Evolutionary conservation across 2,888 invertebrate species (phyloP), one percentile per base, ranked within the genome.

Genomic region (Calephelis perditalis): DNA sequence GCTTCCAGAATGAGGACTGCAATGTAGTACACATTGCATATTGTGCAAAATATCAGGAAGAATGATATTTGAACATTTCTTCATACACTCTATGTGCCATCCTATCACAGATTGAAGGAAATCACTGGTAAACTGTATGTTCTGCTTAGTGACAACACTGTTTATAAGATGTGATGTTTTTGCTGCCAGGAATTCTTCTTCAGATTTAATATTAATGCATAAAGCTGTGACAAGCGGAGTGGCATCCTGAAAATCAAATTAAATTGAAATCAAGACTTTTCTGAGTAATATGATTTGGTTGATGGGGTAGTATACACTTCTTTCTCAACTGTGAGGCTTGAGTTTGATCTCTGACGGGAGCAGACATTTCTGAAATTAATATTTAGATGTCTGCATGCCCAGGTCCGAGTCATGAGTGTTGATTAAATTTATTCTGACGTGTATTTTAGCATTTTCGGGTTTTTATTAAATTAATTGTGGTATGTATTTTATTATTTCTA

Each of bases 91-190:
- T 52, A 89, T 72, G 60, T 89, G 84, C 91, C 91, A 92, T 7
- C 75, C 73, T 12, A 91, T 70, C 0, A 84, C 79, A 73, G 79
- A 82, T 57, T 69, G 72, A 5, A 91, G 68, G 47, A 76, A 77
- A 49, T 81, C 79, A 45, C 68, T 61, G 11, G 75, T 74, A 67
- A 91, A 78, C 63, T 80, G 77, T 35, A 93, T 73, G 70, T 90
- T 91, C 73, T 93, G 93, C 72, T 88, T 89, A 10, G 84, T 89
- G 47, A 93, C 66, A 15, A 94, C 78, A 67, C 88, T 92, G 62
- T 84, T 86, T 40, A 94, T 80, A 61, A 94, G 78, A 71, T 91
- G 91, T 67, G 93, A 92, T 63, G 91, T 86, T 82, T 93, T 93
- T 36, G 91, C 86, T 7, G 92, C 87, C 58, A 93, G 74, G 61